phyloP scores from a whole-genome alignment of 2,797 vertebrate species.

The Microctenopoma stevenorrisi region DNA sequence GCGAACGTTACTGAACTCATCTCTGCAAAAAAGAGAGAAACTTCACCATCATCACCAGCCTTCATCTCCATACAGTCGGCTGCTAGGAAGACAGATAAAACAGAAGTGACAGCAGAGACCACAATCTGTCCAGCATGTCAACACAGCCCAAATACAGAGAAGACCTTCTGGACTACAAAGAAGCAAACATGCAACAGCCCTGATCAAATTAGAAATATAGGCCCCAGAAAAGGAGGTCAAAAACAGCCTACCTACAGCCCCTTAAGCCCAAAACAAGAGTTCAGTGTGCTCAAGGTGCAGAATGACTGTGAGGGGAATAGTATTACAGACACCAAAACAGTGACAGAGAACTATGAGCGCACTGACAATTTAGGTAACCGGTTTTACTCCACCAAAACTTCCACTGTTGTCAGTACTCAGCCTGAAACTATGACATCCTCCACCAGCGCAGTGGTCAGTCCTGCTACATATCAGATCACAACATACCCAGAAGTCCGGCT shows the following conservation, averaged over 20 bases:
- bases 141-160: constrained; percentile 56
- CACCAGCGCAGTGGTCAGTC: constrained; percentile 60
- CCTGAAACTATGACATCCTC: constrained; percentile 79
- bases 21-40: constrained; percentile 70
- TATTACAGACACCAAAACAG: constrained; percentile 77
- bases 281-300: constrained; percentile 86
- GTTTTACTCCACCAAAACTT: constrained; percentile 84
- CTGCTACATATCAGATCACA: constrained; percentile 73
- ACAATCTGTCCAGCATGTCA: constrained; percentile 56
- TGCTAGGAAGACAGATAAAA: constrained; percentile 81
- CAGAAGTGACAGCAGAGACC: constrained; percentile 40
- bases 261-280: constrained; percentile 75
- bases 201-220: constrained; percentile 35
- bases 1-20: constrained; percentile 50
- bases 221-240: constrained; percentile 36
- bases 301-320: constrained; percentile 77
- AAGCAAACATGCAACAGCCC: constrained; percentile 60
- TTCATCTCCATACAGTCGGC: constrained; percentile 92
- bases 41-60: constrained; percentile 87
- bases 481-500: constrained; percentile 80
- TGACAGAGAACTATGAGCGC: constrained; percentile 87
- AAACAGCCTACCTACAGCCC: constrained; percentile 58
- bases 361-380: constrained; percentile 84
- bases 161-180: constrained; percentile 67
- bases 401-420: constrained; percentile 84